Evolutionary conservation across 30 jellyfish, hydroid and myxozoan genomes (phyloP), one percentile per base, ranked within the genome.

Genomic region (Turritopsis dohrnii): DNA sequence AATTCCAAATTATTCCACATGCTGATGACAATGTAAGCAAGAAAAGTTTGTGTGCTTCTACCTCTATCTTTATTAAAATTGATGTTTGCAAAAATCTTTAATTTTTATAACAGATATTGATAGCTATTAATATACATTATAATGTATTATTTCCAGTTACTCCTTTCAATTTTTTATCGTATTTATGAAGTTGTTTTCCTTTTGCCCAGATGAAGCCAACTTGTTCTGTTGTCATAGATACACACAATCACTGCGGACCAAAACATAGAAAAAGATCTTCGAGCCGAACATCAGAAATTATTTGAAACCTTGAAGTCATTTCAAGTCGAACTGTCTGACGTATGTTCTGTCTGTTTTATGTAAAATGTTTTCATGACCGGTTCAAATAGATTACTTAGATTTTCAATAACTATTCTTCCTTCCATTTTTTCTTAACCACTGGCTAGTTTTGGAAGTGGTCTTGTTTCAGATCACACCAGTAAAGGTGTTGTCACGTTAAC

Each of bases 21-120:
- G 87, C 98, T 27, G 95, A 88, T n/a, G 98, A 93, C 71, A 29
- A 84, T 94, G 98, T 93, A 81, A 29, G 72, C n/a, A n/a, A n/a
- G n/a, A n/a, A n/a, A n/a, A n/a, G n/a, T n/a, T n/a, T n/a, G n/a
- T n/a, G n/a, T n/a, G n/a, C n/a, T n/a, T n/a, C n/a, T n/a, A n/a
- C n/a, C n/a, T n/a, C n/a, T n/a, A n/a, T n/a, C n/a, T n/a, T n/a
- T n/a, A n/a, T n/a, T n/a, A n/a, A n/a, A n/a, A n/a, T n/a, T n/a
- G n/a, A n/a, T n/a, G n/a, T n/a, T n/a, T n/a, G n/a, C n/a, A n/a
- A n/a, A n/a, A n/a, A n/a, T n/a, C n/a, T n/a, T n/a, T n/a, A n/a
- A 41, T 41, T 41, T 41, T 41, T 13, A 5, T 41, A 41, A 41
- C 13, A 13, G 60, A 3, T 41, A 5, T 41, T 41, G n/a, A n/a